Evolutionary conservation across 2,797 vertebrate genomes (phyloP).

Genomic region (Siniperca scherzeri): DNA sequence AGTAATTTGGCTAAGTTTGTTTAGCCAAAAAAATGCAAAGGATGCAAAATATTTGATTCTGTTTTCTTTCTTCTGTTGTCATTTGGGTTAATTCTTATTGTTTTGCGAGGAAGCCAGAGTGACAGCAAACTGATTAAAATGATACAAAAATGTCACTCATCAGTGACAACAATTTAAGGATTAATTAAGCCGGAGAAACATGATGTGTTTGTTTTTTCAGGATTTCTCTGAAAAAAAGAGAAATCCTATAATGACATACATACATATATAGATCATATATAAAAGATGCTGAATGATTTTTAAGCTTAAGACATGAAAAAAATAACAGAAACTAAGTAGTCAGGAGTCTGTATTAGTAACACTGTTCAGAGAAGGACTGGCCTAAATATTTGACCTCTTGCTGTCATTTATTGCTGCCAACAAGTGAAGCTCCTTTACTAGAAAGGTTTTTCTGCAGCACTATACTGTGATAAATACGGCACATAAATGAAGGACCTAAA

Average conservation of each 20-base stretch:
- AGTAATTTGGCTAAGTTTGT: background rate
- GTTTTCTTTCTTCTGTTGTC: slow-evolving; percentile 14
- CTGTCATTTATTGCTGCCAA: slow-evolving; percentile 8
- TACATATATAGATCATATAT: too few species aligned
- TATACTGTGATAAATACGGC: background rate
- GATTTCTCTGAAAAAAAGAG: too few species aligned
- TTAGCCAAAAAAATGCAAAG: background rate
- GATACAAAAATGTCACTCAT: background rate
- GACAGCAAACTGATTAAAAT: slow-evolving; percentile 6
- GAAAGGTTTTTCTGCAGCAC: background rate
- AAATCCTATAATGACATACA: too few species aligned
- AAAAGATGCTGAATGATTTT: background rate
- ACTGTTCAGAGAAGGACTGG: background rate
- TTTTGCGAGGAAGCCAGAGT: background rate
- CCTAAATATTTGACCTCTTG: background rate
- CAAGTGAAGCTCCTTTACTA: slow-evolving; percentile 5
- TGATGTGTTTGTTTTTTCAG: background rate
- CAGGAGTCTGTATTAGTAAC: background rate
- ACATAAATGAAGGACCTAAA: background rate
- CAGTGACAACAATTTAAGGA: slow-evolving; percentile 1
- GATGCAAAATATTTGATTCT: slow-evolving; percentile 5
- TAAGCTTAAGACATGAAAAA: background rate
- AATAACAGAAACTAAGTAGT: background rate
- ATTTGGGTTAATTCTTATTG: slow-evolving; percentile 4
- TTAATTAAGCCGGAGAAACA: background rate